Evolutionary conservation across 2,888 invertebrate genomes (phyloP), one percentile per base, ranked within the genome.

Genomic region (Caenorhabditis sp.): DNA sequence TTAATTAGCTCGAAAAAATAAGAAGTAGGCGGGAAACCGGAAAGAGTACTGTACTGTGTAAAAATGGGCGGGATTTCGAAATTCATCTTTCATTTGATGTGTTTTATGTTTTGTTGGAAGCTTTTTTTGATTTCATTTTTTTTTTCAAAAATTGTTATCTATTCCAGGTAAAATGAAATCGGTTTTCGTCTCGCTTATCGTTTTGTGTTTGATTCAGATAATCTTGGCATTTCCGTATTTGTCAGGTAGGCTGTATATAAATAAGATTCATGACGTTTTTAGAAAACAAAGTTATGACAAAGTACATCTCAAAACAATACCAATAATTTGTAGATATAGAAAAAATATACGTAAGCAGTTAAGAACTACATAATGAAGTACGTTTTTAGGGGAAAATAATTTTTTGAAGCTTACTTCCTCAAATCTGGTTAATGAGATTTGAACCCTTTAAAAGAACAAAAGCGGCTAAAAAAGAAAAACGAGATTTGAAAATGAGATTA

Each of bases 91-190:
- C 53, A 25, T 36, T 66, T 53, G 17, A n/a, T 50, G 7, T 14
- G 38, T 50, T 50, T 50, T 20, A 4, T 14, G 20, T 50, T 50
- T n/a, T 4, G n/a, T n/a, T n/a, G n/a, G n/a, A n/a, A n/a, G n/a
- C n/a, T n/a, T n/a, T n/a, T n/a, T n/a, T 59, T 59, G 17, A 17
- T 8, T 49, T 8, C 21, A 61, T 8, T 27, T 14, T 52, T 62
- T 26, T 58, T 20, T 50, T 43, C n/a, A n/a, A n/a, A n/a, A 26
- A n/a, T 5, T 50, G 43, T 20, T 52, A 23, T 21, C 1, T 17
- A 50, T 65, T 65, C 1, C 50, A 70, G 70, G 70, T 70, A 70
- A 70, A 70, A 70, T 70, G 70, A 70, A 54, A 38, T 43, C 65
- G 52, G 62, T 58, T 43, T 17, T 65, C 49, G 61, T 62, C 43